These are phyloP conservation scores for Chanos chanos DNA, from an alignment of 2,797 vertebrate species.

Conservation along the genomic window DNA sequence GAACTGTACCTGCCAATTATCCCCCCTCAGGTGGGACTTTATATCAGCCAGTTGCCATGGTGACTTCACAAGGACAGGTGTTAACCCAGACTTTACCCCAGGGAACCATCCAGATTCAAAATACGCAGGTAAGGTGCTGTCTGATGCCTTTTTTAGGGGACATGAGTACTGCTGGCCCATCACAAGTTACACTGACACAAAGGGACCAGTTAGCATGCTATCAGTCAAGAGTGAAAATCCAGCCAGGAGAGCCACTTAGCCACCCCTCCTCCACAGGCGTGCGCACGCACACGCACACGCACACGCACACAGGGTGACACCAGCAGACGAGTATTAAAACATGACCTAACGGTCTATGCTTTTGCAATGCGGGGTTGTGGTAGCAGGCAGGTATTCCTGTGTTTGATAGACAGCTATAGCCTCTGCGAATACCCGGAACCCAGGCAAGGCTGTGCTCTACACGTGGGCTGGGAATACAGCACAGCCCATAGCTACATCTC, in stretches of 20 bases:
- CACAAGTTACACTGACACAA: too few relatives aligned
- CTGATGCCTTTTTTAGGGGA: too few relatives aligned
- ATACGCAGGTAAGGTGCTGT: slow-evolving; percentile 90
- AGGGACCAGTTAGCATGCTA: too few relatives aligned
- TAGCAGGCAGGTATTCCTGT: slow-evolving; percentile 49
- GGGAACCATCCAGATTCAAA: slow-evolving; percentile 96
- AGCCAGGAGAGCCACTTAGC: too few relatives aligned
- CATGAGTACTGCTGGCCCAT: too few relatives aligned
- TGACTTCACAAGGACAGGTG: slow-evolving; percentile 98
- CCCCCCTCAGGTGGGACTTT: slow-evolving; percentile 86
- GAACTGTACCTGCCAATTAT: slow-evolving; percentile 58
- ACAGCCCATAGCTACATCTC: slow-evolving; percentile 62
- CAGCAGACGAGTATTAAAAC: neutral
- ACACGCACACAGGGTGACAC: neutral
- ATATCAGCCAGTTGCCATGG: slow-evolving; percentile 99
- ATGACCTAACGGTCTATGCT: neutral
- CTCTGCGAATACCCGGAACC: slow-evolving; percentile 46
- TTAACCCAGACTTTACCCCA: slow-evolving; percentile 91
- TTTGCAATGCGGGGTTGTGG: neutral
- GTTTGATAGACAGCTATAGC: slow-evolving; percentile 54
- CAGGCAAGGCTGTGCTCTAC: slow-evolving; percentile 55
- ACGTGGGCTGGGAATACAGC: slow-evolving; percentile 66
- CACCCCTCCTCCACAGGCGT: too few relatives aligned
- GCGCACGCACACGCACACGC: neutral
- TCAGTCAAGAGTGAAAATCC: too few relatives aligned